phyloP scores from a whole-genome alignment of 1,140 invertebrate genomes.

The Neotoxoptera formosana region DNA sequence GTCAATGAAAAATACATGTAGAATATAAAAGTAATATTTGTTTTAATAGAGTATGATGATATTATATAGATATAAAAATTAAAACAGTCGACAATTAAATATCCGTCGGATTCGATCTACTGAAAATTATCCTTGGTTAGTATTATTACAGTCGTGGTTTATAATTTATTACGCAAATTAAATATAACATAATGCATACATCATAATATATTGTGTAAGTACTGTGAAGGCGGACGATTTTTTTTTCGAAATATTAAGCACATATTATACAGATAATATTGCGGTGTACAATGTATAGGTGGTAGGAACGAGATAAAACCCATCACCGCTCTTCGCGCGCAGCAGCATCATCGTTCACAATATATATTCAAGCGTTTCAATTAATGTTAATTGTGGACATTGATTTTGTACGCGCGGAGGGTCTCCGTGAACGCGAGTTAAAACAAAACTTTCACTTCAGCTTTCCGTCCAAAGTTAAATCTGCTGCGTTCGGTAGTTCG shows the following conservation, averaged over 20 bases:
- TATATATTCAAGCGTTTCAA: constrained; percentile 53
- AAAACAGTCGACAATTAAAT: too few species aligned
- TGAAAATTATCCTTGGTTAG: too few species aligned
- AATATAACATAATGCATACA: too few species aligned
- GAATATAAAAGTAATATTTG: too few species aligned
- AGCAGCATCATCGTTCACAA: background rate
- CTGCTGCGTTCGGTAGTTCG: constrained; percentile 22
- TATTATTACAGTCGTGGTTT: too few species aligned
- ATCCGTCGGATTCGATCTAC: too few species aligned
- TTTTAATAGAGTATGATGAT: too few species aligned
- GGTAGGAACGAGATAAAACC: background rate
- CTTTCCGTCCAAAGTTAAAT: constrained; percentile 53
- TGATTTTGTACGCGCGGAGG: constrained; percentile 36
- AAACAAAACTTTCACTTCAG: constrained; percentile 55
- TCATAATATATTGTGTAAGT: background rate
- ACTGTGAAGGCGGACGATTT: background rate
- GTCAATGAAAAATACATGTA: too few species aligned
- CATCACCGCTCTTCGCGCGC: background rate
- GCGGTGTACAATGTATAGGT: background rate
- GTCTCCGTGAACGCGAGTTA: constrained; percentile 37
- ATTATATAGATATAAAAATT: too few species aligned
- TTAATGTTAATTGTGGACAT: constrained; percentile 58
- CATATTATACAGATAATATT: background rate
- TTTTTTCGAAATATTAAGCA: background rate
- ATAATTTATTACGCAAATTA: too few species aligned